Conservation (phyloP, 2,797 vertebrate species). For the Siniperca obscura region DNA sequence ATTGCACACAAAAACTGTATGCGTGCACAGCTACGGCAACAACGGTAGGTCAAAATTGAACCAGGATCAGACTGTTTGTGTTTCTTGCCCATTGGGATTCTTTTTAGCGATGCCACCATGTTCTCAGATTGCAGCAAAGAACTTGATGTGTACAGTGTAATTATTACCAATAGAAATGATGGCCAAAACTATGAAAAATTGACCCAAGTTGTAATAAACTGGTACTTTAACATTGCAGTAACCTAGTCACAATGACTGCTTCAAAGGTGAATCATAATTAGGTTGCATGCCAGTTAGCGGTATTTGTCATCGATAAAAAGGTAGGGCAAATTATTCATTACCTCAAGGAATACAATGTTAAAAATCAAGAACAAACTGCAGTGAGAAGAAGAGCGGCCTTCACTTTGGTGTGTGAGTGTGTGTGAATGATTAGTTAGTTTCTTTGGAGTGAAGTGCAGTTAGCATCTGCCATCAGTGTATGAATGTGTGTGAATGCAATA, state of each 20-base stretch:
- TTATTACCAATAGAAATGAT: neutral
- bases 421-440: too few relatives aligned
- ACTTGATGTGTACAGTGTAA: neutral
- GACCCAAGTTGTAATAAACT: neutral
- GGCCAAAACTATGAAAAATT: too few relatives aligned
- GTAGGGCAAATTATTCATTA: slow-evolving; percentile 28
- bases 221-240: neutral
- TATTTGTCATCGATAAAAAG: neutral
- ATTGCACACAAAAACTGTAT: neutral
- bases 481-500: too few relatives aligned
- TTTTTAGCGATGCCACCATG: neutral
- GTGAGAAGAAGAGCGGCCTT: neutral
- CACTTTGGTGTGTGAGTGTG: neutral
- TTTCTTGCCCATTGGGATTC: neutral
- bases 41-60: neutral
- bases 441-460: too few relatives aligned
- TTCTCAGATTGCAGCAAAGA: neutral
- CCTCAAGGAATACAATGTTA: neutral
- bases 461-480: too few relatives aligned
- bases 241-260: neutral
- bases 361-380: slow-evolving; percentile 33
- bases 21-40: neutral
- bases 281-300: neutral
- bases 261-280: neutral
- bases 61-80: too few relatives aligned